These are phyloP conservation scores for Xiphorhynchus elegans DNA, from an alignment of 2,113 vertebrate genomes.

Conservation along the genomic window DNA sequence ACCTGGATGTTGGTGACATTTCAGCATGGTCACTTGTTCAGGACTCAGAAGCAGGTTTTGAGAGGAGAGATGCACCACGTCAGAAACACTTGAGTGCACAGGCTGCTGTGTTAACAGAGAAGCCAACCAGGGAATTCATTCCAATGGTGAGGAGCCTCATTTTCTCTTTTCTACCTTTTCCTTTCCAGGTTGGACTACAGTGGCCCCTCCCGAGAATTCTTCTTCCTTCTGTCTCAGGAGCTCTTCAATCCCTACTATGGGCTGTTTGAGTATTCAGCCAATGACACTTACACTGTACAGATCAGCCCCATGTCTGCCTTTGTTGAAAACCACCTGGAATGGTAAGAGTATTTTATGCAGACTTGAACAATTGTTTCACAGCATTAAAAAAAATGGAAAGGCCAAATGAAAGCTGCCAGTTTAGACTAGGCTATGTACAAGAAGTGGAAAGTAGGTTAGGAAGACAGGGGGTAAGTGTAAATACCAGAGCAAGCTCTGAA, in stretches of 20 bases:
- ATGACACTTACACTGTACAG: slow-evolving; percentile 97
- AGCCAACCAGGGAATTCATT: neutral
- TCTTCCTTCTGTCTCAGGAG: slow-evolving; percentile 98
- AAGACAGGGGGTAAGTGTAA: neutral
- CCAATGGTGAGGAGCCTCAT: neutral
- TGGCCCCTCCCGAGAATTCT: slow-evolving; percentile 96
- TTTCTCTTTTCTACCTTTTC: slow-evolving; percentile 20
- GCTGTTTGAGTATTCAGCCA: slow-evolving; percentile 98
- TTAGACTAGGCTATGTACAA: neutral
- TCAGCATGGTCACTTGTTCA: neutral
- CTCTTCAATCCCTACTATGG: slow-evolving; percentile 98
- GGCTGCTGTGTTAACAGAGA: neutral
- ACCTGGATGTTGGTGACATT: neutral
- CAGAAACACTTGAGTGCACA: neutral
- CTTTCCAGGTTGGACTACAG: slow-evolving; percentile 92
- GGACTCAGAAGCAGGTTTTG: neutral
- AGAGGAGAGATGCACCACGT: neutral
- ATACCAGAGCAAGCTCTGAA: neutral
- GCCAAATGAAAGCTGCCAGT: neutral
- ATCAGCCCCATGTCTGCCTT: slow-evolving; percentile 99
- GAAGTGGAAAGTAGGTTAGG: neutral
- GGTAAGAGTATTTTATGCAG: slow-evolving; percentile 73
- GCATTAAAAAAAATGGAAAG: neutral
- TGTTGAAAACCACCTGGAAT: slow-evolving; percentile 97
- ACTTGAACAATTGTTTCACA: neutral